A percentile compares a stretch with the other conserved stretches of the same genome.
These are phyloP conservation scores for Agrochola macilenta DNA, from an alignment of 2,888 invertebrate genomes.

Conservation along the genomic window DNA sequence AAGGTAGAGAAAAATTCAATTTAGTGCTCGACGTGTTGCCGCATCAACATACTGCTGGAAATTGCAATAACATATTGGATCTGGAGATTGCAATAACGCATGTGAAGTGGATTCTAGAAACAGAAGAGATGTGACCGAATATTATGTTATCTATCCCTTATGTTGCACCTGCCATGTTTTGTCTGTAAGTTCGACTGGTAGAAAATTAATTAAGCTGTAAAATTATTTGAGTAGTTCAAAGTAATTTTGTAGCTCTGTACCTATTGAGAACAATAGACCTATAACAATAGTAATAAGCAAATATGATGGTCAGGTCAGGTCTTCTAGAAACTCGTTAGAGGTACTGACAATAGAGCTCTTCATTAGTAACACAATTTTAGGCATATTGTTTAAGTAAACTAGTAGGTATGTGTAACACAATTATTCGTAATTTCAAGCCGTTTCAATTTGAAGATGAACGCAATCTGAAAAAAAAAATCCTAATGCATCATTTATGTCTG, in stretches of 20 bases:
- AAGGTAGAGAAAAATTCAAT: conserved; percentile 39
- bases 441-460: background rate
- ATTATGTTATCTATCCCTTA: background rate
- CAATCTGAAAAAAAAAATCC: too few species aligned
- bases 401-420: background rate
- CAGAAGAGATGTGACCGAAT: background rate
- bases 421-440: background rate
- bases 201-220: too few species aligned
- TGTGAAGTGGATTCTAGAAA: conserved; percentile 5
- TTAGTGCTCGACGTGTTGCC: conserved; percentile 18
- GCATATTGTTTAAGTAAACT: background rate
- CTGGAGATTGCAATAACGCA: conserved; percentile 33
- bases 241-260: background rate
- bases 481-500: too few species aligned
- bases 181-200: too few species aligned
- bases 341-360: background rate
- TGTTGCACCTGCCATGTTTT: background rate
- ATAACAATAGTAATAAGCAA: background rate
- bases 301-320: background rate
- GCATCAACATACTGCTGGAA: conserved; percentile 22
- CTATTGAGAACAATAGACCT: background rate
- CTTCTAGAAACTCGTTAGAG: background rate
- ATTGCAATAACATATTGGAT: conserved; percentile 39
- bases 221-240: background rate
- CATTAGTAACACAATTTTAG: background rate